These are phyloP conservation scores for Monarcha castaneiventris DNA, from an alignment of 2,113 vertebrate species.

Conservation along the genomic window DNA sequence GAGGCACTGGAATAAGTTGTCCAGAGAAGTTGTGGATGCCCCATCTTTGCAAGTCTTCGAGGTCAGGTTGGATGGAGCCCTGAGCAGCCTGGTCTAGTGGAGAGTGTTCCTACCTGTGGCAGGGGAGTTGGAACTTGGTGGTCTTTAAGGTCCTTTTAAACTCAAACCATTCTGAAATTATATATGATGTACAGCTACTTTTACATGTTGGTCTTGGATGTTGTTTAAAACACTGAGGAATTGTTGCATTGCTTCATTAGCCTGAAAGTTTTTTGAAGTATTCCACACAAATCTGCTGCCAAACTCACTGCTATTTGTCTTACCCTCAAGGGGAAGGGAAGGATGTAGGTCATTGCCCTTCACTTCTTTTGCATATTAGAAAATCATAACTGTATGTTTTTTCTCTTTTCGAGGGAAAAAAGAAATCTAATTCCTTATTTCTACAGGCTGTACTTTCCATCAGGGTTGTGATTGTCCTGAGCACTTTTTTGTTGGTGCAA, in stretches of 20 bases:
- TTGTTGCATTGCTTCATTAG: not conserved
- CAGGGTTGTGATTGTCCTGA: not conserved
- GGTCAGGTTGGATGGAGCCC: not conserved
- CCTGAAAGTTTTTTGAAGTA: not conserved
- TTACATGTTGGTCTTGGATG: not conserved
- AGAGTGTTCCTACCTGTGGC: not conserved
- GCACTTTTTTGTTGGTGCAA: not conserved
- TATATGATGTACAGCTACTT: not conserved
- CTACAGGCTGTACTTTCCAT: not conserved
- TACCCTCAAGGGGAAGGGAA: not conserved
- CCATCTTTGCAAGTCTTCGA: not conserved
- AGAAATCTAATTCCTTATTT: not conserved
- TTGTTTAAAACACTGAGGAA: not conserved
- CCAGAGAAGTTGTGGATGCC: not conserved
- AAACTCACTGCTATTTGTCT: not conserved
- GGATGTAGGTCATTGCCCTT: not conserved
- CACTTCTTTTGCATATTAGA: not conserved
- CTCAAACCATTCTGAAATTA: not conserved
- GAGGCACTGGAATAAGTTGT: not conserved
- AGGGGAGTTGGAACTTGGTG: not conserved
- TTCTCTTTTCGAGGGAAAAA: not conserved
- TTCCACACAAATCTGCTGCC: not conserved
- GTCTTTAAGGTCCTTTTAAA: not conserved
- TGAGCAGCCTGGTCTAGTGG: not conserved
- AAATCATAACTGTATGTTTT: not conserved